Evolutionary conservation across 1,140 invertebrate genomes (phyloP).

Genomic region (Andrena cerasifolii): DNA sequence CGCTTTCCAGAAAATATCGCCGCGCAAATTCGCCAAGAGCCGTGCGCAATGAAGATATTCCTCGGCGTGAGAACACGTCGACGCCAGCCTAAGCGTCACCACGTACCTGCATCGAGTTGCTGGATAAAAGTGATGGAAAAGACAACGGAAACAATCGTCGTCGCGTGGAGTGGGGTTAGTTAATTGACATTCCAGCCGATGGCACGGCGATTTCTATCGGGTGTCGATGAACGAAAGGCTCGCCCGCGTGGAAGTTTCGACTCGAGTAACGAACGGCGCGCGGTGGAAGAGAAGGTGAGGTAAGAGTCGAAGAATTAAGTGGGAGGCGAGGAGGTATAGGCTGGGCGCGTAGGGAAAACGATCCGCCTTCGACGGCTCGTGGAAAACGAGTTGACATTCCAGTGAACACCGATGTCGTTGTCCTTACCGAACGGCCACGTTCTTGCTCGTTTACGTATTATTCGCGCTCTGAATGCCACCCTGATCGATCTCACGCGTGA

Average conservation of each 20-base stretch:
- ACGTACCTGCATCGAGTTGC: too few species aligned
- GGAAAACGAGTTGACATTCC: conserved; percentile 73
- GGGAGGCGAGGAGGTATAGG: background rate
- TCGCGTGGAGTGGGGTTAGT: background rate
- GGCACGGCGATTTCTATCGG: conserved; percentile 20
- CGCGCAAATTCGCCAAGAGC: too few species aligned
- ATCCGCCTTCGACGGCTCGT: conserved; percentile 49
- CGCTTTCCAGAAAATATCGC: too few species aligned
- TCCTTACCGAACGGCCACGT: conserved; percentile 47
- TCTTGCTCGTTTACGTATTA: conserved; percentile 15
- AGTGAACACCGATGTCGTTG: conserved; percentile 64
- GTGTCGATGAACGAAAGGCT: conserved; percentile 27
- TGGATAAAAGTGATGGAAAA: too few species aligned
- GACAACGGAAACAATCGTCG: background rate
- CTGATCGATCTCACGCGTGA: conserved; percentile 1
- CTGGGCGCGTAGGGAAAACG: conserved; percentile 51
- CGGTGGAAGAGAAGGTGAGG: conserved; percentile 31
- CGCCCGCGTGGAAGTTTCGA: background rate
- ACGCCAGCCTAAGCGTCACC: too few species aligned
- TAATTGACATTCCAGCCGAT: conserved; percentile 31
- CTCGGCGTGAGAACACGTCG: too few species aligned
- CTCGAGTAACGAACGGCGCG: background rate
- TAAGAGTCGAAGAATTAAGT: conserved; percentile 12
- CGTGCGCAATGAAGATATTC: too few species aligned
- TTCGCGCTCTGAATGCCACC: conserved; percentile 22